Evolutionary conservation across 2,888 invertebrate species (phyloP).

Genomic region (Caenorhabditis becei): DNA sequence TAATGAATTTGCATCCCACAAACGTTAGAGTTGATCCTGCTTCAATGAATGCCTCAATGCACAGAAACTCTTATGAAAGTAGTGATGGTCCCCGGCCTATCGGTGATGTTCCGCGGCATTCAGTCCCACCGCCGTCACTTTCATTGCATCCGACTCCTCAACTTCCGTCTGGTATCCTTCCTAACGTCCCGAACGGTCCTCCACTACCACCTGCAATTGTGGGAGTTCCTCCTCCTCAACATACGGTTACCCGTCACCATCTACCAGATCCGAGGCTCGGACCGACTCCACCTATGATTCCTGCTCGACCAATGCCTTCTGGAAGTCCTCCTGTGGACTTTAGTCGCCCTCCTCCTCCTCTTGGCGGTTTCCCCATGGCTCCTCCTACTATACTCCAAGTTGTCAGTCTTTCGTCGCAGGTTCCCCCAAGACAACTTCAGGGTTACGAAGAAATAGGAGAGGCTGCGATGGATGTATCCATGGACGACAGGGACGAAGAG

Average conservation of each 20-base stretch:
- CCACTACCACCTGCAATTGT: neutral
- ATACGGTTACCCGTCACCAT: too few species aligned
- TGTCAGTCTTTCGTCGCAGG: neutral
- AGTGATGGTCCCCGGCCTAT: neutral
- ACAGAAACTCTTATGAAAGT: neutral
- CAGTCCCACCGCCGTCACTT: neutral
- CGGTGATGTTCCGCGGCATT: neutral
- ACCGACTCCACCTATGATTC: too few species aligned
- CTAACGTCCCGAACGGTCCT: neutral
- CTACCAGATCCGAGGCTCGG: too few species aligned
- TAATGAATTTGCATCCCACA: neutral
- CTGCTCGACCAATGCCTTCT: too few species aligned
- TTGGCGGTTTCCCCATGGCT: neutral
- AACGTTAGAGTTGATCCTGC: neutral
- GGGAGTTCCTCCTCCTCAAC: neutral
- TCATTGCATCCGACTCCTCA: neutral
- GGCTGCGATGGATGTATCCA: slow-evolving; percentile 18
- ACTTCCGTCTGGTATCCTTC: neutral
- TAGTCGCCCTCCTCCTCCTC: neutral
- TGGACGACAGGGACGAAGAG: slow-evolving; percentile 4
- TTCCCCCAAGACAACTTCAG: neutral
- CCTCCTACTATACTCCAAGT: neutral
- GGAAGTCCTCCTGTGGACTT: too few species aligned
- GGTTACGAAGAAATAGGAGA: slow-evolving; percentile 25
- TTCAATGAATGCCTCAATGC: neutral